Evolutionary conservation across 1,140 invertebrate genomes (phyloP).

Genomic region (Odontomachus brunneus): DNA sequence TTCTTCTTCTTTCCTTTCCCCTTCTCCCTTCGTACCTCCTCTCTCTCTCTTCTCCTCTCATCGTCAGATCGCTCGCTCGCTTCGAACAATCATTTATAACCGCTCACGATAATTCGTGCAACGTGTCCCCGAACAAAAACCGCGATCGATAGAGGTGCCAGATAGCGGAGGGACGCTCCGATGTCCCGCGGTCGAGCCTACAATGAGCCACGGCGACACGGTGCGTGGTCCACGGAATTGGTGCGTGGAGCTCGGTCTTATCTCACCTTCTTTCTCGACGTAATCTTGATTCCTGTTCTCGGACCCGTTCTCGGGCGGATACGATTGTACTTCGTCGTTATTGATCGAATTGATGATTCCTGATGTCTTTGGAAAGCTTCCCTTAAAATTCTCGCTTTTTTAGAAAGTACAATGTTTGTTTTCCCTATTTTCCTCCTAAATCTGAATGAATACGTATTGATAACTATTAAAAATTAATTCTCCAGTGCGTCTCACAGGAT

Average conservation of each 20-base stretch:
- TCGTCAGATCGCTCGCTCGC: slow-evolving; percentile 52
- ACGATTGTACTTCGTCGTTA: background rate
- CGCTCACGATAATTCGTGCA: slow-evolving; percentile 72
- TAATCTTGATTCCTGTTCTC: slow-evolving; percentile 53
- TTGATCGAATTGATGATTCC: slow-evolving; percentile 1
- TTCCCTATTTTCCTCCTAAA: too few species aligned
- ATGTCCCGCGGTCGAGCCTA: slow-evolving; percentile 51
- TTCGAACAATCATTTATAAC: slow-evolving; percentile 81
- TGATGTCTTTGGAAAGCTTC: background rate
- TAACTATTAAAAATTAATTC: too few species aligned
- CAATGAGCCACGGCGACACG: slow-evolving; percentile 28
- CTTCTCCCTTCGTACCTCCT: background rate
- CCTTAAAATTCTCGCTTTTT: background rate
- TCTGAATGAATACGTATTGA: too few species aligned
- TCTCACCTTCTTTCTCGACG: slow-evolving; percentile 69
- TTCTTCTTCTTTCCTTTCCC: slow-evolving; percentile 24
- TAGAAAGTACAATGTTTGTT: too few species aligned
- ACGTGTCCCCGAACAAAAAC: slow-evolving; percentile 68
- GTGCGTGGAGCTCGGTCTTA: slow-evolving; percentile 51
- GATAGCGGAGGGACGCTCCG: slow-evolving; percentile 56
- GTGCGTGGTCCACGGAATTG: background rate
- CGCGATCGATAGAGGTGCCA: slow-evolving; percentile 66
- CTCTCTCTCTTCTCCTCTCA: background rate
- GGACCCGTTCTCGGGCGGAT: background rate
- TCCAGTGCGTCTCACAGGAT: too few species aligned